Base-by-base conservation (phyloP, 2,797 vertebrate species). In the Lepidocolaptes lacrymiger region DNA sequence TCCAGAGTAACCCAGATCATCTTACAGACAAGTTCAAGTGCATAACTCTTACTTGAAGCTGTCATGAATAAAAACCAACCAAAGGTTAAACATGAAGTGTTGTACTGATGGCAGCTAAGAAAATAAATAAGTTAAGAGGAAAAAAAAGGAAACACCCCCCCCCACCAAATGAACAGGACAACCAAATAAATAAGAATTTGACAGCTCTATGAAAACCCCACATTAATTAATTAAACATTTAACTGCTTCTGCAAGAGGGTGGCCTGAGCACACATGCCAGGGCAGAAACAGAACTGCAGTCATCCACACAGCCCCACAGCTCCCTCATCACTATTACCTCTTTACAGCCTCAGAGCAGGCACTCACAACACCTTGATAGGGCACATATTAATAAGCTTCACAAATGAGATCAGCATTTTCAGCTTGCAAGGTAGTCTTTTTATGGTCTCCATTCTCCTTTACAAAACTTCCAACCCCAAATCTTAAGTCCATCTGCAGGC, bases 101-200 rank as follows among this genome's bases (percentile, higher is more conserved):
- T 30, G 39, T 26, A 36, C 9, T n/a, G n/a, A 84, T 3, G 14
- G 26, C 13, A 52, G 8, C 22, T 69, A 39, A 46, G 46, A 15
- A 30, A 48, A 19, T 8, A 4, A 20, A 8, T 36, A 4, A 14
- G 7, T 8, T n/a, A 52, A 52, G 28, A 19, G 28, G 10, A 30
- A 24, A 10, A 26, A 14, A 32, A 8, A 18, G 24, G 10, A 7
- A 54, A 21, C 30, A 51, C 5, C 5, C 0, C 2, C 4, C 1
- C 2, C 4, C 8, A 67, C 44, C 8, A 71, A 66, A 54, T n/a
- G 0, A 88, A 69, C 1, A 2, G 5, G 27, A 54, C 30, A 91
- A 26, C 1, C 17, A 58, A 69, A 46, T 49, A 55, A 51, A 12
- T 2, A 56, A 0, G 0, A 71, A 52, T 72, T 68, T 54, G 23